These are phyloP conservation scores for Bimastos eiseni DNA, from an alignment of 2,888 invertebrate genomes.

Conservation along the genomic window DNA sequence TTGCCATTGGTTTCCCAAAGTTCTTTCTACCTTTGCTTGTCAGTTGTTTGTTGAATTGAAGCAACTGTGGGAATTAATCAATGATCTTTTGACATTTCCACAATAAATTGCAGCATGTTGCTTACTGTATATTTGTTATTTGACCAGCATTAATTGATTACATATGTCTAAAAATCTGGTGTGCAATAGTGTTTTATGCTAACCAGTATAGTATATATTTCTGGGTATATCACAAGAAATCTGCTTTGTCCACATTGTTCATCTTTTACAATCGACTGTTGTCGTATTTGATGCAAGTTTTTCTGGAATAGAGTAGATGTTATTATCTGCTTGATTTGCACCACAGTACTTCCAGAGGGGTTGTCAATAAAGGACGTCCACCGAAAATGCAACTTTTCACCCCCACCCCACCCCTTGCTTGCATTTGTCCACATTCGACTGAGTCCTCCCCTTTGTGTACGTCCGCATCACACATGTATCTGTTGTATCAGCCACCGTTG, in stretches of 20 bases:
- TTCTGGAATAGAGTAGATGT: background rate
- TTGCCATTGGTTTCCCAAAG: background rate
- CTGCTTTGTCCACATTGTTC: background rate
- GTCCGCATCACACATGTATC: no score
- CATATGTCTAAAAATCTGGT: background rate
- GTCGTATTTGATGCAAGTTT: background rate
- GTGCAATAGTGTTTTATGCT: background rate
- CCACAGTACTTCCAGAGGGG: background rate
- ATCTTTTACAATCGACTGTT: background rate
- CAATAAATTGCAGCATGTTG: background rate
- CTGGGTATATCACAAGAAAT: background rate
- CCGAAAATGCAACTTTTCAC: no score
- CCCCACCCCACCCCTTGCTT: no score
- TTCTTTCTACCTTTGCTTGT: background rate
- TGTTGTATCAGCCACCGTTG: no score
- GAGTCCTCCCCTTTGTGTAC: no score
- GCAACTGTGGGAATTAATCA: background rate
- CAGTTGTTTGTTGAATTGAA: constrained; percentile 13
- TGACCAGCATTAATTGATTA: background rate
- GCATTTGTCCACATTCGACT: no score
- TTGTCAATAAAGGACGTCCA: no score
- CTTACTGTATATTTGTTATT: constrained; percentile 3
- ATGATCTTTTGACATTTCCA: background rate
- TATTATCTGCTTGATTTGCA: background rate
- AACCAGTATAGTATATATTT: background rate